These are phyloP conservation scores for Gymnodraco acuticeps DNA, from an alignment of 2,797 vertebrate species.

Conservation along the genomic window DNA sequence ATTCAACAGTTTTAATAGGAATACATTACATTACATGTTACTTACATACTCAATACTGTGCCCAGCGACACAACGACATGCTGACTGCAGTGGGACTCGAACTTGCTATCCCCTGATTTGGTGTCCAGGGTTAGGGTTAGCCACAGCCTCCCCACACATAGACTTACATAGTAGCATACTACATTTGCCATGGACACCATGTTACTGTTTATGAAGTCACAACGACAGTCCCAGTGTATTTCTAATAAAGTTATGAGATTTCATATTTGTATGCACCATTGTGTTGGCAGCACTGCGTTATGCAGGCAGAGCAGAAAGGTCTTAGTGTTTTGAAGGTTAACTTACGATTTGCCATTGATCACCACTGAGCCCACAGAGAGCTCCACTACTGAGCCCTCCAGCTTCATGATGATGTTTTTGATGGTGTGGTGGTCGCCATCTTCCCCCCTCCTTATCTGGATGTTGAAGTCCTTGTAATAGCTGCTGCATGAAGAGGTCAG, in stretches of 20 bases:
- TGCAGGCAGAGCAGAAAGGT: not conserved
- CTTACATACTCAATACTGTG: too few relatives aligned
- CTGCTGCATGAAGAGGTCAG: constrained; percentile 81
- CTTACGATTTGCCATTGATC: constrained; percentile 83
- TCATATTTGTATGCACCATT: not conserved
- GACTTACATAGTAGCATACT: too few relatives aligned
- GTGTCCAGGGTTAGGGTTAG: too few relatives aligned
- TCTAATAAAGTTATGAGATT: not conserved
- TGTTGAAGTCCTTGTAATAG: constrained; percentile 87
- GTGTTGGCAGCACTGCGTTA: too few relatives aligned
- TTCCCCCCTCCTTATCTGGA: constrained; percentile 85
- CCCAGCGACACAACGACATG: too few relatives aligned
- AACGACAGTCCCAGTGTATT: not conserved
- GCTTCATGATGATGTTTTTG: constrained; percentile 82
- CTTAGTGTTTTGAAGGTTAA: constrained; percentile 26
- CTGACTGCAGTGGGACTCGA: too few relatives aligned
- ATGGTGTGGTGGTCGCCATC: constrained; percentile 67
- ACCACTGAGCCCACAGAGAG: constrained; percentile 72
- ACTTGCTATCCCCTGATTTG: too few relatives aligned
- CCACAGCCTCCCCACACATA: too few relatives aligned
- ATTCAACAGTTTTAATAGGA: too few relatives aligned
- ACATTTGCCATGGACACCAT: not conserved
- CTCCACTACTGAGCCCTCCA: constrained; percentile 86
- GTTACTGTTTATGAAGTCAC: not conserved
- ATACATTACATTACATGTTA: too few relatives aligned